Evolutionary conservation across 2,888 invertebrate species (phyloP), one percentile per base, ranked within the genome.

Genomic region (Lysandra coridon): DNA sequence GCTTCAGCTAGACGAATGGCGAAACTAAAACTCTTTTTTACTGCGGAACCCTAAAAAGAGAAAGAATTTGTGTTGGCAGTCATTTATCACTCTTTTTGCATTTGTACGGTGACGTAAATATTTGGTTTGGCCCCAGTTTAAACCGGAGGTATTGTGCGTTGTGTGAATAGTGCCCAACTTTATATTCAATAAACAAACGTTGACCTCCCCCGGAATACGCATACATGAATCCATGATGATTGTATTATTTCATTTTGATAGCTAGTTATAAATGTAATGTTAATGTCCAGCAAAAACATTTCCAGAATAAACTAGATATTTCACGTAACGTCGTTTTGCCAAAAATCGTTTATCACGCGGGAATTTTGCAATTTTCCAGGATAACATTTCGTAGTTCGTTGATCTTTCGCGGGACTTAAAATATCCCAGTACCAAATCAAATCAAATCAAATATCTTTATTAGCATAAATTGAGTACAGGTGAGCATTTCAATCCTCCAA

Each of bases 21-120:
- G 69, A 37, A 69, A 69, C 69, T 69, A 37, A 64, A 69, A 37
- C 69, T 69, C 12, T 33, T 69, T 69, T 69, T 69, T 69, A 37
- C 69, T 14, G 69, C 69, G 3, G 69, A 37, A 69, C 69, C 33
- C 69, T 33, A 69, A 69, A 69, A 69, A 69, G 69, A 69, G 33
- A 69, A 69, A 69, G 33, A 69, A 33, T 69, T 69, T 69, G 69
- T 69, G 69, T 69, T 69, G 69, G 69, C 69, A 33, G 69, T 69
- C 69, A 69, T 69, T 69, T 69, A 69, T 69, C 69, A 69, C 69
- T 69, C 69, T 69, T 69, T 69, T 69, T 69, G 69, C 69, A 69
- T 69, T 69, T 69, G 69, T 69, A 69, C 69, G 69, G 33, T 69
- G 69, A 69, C 69, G 69, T 69, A 69, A 69, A 69, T 69, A 69